phyloP scores from a whole-genome alignment of 2,113 vertebrate genomes.

The Sinocyclocheilus rhinocerous region DNA sequence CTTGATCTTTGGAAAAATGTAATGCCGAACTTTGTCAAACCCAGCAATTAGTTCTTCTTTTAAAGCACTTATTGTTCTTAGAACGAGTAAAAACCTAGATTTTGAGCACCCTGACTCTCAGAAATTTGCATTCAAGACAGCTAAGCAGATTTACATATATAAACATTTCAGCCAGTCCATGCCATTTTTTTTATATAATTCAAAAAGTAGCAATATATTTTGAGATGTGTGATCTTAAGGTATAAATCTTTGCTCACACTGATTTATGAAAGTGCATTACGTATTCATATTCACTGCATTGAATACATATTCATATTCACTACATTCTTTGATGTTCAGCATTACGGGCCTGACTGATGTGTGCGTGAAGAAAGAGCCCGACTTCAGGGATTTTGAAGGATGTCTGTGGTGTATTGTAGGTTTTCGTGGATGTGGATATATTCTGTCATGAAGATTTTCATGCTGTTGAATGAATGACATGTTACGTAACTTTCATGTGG shows the following conservation, averaged over 20 bases:
- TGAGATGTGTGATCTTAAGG: not conserved
- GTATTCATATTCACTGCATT: not conserved
- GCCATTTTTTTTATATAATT: not conserved
- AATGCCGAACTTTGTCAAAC: not conserved
- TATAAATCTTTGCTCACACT: not conserved
- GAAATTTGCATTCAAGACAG: not conserved
- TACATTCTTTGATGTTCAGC: constrained; percentile 21
- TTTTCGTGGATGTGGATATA: not conserved
- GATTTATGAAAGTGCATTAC: not conserved
- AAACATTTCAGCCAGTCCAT: not conserved
- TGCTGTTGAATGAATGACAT: not conserved
- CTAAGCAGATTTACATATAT: not conserved
- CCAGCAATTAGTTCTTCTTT: not conserved
- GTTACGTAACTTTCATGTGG: not conserved
- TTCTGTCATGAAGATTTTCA: constrained; percentile 1
- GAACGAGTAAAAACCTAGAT: not conserved
- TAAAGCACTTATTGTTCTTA: not conserved
- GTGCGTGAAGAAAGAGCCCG: not conserved
- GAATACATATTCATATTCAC: not conserved
- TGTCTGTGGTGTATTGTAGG: not conserved
- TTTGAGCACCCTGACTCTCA: not conserved
- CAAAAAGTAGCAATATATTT: not conserved
- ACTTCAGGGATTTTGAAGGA: constrained; percentile 20
- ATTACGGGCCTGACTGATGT: not conserved
- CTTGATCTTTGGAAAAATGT: not conserved